Base-by-base conservation (phyloP, 2,113 vertebrate species). In the Corynorhinus townsendii region DNA sequence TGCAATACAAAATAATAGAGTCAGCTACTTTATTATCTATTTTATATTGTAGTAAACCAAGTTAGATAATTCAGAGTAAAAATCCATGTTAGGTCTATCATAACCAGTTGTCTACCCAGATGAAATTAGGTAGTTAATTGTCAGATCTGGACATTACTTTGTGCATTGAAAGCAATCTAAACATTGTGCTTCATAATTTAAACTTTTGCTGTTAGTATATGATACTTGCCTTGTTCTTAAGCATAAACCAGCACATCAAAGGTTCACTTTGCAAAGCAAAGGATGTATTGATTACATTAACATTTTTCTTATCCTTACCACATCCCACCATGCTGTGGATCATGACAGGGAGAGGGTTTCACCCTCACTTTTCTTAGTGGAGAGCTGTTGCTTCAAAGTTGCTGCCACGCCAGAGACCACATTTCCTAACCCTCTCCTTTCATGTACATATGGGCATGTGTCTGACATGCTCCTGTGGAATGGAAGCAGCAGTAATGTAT, bases 111-210 rank as follows among this genome's bases (percentile, higher is more conserved):
- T 81, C 86, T 89, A 54, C 19, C 76, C 40, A 8, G 16, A 45
- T 85, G 62, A 84, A 97, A 93, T 45, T n/a, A 26, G 1, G 1
- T 30, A 45, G 45, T 77, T 80, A 71, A 77, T 73, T 72, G n/a
- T 81, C 68, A 94, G 38, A 79, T 52, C 68, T 80, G 47, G 56
- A 35, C 28, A 64, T 76, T 43, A 54, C n/a, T 89, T 81, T 95
- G 62, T 95, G 35, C 88, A 89, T 11, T 83, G 59, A 93, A 95
- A 91, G 38, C 30, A 94, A 62, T 91, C 76, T 95, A 94, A 94
- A 94, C 56, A 84, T 54, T 76, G 35, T 47, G 35, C 2, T 96
- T 85, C 8, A 4, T 86, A 89, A 91, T 81, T 93, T 90, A 94
- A 94, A 96, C 3, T 19, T 94, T 90, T 59, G 62, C 54, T 76